Base-by-base conservation (phyloP, 2,113 vertebrate genomes). In the Toxotes jaculatrix region DNA sequence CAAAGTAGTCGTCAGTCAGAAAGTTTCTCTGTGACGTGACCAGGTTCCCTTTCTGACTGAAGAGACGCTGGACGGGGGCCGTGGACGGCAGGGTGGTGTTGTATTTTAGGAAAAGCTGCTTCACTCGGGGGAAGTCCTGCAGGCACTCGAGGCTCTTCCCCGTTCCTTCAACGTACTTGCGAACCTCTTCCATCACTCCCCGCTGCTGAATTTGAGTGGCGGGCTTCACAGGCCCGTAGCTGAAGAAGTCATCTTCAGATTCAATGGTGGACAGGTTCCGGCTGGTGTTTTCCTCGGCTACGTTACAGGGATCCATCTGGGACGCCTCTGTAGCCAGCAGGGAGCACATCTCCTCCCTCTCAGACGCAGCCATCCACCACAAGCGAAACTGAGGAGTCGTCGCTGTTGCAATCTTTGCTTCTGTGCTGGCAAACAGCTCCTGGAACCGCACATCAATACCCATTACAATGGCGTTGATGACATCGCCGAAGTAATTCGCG, bases 81-180 rank as follows among this genome's bases (percentile, higher is more conserved):
- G 93, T 93, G 65, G 94, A 95, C 0, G 94, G 93, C 77, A 95
- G 77, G 4, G 92, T 92, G 65, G 94, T 95, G 89, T 95, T 95
- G 86, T 91, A 94, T 64, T 94, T 95, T 0, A 95, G 78, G 80
- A 95, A 95, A 4, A 95, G 89, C 85, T 93, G 91, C 84, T 93
- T 94, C 43, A 95, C 88, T 8, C 90, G 82, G 10, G 94, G 94
- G 84, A 94, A 95, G 60, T 95, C 93, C 81, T 94, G 91, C 67
- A 95, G 88, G 80, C 93, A 95, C 75, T 92, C 90, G 0, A 95
- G 91, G 69, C 87, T 94, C 90, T 95, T 95, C 60, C 92, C 93
- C 0, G 91, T 93, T 36, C 93, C 93, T 12, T 94, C 93, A 0
- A 94, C 62, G 40, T 94, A 95, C 72, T 91, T 93, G 49, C 79